Percentiles rank a stretch among this genome's conserved stretches.
Conservation (phyloP, 2,888 invertebrate genomes). For the Scrobipalpa costella region DNA sequence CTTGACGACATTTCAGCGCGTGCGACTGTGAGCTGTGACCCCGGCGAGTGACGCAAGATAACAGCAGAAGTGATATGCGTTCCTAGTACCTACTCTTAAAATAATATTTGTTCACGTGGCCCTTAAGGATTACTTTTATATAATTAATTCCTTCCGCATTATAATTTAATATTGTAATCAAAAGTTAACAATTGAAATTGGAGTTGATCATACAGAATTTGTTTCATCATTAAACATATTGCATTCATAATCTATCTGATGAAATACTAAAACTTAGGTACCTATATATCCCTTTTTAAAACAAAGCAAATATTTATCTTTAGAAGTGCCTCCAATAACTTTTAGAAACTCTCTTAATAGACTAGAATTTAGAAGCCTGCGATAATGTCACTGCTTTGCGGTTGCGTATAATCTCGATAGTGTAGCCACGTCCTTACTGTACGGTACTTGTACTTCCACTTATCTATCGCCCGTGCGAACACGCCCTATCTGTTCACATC, state of each 20-base stretch:
- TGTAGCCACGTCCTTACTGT: conserved; percentile 20
- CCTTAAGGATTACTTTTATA: neutral
- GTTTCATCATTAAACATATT: too few species aligned
- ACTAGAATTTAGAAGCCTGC: conserved; percentile 32
- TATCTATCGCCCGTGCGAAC: conserved; percentile 35
- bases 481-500: conserved; percentile 35
- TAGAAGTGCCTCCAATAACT: neutral
- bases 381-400: conserved; percentile 39
- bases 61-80: neutral
- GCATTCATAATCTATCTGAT: too few species aligned
- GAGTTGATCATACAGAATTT: too few species aligned
- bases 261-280: too few species aligned
- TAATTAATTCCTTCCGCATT: neutral
- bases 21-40: conserved; percentile 33
- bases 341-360: neutral
- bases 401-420: conserved; percentile 32
- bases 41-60: conserved; percentile 19
- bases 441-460: conserved; percentile 10
- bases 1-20: conserved; percentile 24
- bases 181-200: neutral
- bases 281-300: too few species aligned
- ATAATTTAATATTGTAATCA: neutral
- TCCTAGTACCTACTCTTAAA: too few species aligned
- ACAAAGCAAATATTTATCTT: neutral
- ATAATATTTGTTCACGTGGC: conserved; percentile 12